Evolutionary conservation across 2,888 invertebrate genomes (phyloP).

Genomic region (Cantharis flavilabris): DNA sequence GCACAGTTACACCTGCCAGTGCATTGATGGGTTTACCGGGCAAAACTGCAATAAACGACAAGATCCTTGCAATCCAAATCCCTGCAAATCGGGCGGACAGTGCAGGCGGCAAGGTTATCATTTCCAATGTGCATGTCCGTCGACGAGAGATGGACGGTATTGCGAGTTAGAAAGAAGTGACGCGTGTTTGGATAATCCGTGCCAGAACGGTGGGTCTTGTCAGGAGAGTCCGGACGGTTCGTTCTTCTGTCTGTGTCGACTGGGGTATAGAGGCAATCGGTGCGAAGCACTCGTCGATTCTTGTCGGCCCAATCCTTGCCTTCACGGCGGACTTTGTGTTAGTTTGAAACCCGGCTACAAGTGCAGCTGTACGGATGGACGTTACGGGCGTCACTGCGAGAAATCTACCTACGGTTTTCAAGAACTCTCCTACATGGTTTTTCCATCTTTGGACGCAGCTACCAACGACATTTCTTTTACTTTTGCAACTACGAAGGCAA

Average conservation of each 20-base stretch:
- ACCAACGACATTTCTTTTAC: constrained; percentile 91
- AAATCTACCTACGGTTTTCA: constrained; percentile 88
- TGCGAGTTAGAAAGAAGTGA: constrained; percentile 86
- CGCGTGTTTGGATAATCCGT: constrained; percentile 83
- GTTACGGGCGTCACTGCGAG: constrained; percentile 90
- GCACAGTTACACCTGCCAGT: constrained; percentile 80
- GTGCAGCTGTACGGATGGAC: constrained; percentile 83
- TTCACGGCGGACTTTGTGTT: constrained; percentile 86
- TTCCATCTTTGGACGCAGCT: constrained; percentile 81
- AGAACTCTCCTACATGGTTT: constrained; percentile 88
- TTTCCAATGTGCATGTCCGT: constrained; percentile 81
- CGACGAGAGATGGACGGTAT: constrained; percentile 77
- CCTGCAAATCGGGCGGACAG: constrained; percentile 82
- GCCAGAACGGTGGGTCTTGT: constrained; percentile 90
- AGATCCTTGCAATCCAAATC: constrained; percentile 89
- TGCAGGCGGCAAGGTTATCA: constrained; percentile 84
- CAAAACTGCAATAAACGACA: constrained; percentile 81
- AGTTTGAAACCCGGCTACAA: constrained; percentile 86
- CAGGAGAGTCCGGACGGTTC: constrained; percentile 86
- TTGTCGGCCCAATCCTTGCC: constrained; percentile 91
- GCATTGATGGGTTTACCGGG: constrained; percentile 84
- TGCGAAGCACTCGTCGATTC: constrained; percentile 89
- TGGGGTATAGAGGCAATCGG: constrained; percentile 88
- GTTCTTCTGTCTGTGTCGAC: constrained; percentile 90
- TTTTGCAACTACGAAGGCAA: constrained; percentile 86